Base-by-base conservation (phyloP, 1,140 invertebrate species). In the Reticulitermes speratus region DNA sequence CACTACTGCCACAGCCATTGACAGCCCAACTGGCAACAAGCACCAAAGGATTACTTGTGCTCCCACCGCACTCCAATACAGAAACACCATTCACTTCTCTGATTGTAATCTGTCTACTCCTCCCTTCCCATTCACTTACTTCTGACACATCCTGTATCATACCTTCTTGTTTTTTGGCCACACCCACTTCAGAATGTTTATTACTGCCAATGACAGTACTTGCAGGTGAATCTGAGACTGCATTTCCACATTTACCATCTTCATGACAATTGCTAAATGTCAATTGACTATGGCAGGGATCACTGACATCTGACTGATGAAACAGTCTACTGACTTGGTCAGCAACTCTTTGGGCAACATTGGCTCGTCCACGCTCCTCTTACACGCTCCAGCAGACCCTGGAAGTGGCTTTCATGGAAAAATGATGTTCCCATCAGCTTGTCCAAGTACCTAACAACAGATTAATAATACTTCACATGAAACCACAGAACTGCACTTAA, bases 371-470 rank as follows among this genome's bases (percentile, higher is more conserved):
- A 75, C 91, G 89, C 88, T 92, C 92, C 92, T 84, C 92, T 89
- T 7, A 94, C 92, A 84, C 93, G 91, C 87, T 94, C 94, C 45
- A 95, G 89, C n/a, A 95, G 89, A 44, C 93, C 94, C 89, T 94
- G 94, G 88, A 96, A 95, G 89, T 96, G 94, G 87, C 94, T 94
- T 88, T 96, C 96, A 88, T 96, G 95, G 89, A 98, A 98, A 91
- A 97, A 97, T 1, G 95, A 94, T 0, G 97, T 97, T 69, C 95
- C 96, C 92, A 98, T 95, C 9, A 97, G 90, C 88, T 95, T 95
- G 90, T 97, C 97, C 89, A 98, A 92, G 88, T 95, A 96, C 85
- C 91, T 91, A 87, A 83, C 88, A 88, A 83, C 83, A 84, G 44
- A 88, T 75, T 38, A 30, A 44, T 2, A 44, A 44, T 1, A n/a